Conservation (phyloP, 2,113 vertebrate genomes). For the Periophthalmus modestus region DNA sequence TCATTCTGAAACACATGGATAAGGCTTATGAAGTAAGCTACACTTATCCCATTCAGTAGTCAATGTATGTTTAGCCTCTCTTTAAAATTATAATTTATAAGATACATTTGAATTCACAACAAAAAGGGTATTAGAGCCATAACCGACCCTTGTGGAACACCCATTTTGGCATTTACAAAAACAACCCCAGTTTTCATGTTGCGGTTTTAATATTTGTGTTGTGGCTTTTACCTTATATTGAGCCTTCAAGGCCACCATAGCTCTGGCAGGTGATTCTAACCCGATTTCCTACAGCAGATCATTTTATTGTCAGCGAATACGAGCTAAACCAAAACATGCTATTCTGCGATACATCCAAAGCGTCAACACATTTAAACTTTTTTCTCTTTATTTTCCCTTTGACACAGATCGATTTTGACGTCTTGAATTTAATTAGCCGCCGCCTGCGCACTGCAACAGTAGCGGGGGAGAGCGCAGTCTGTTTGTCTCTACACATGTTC, state of each 20-base stretch:
- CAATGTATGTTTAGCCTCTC: no score
- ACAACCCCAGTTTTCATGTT: not conserved
- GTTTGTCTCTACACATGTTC: constrained; percentile 64
- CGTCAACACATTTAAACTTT: constrained; percentile 28
- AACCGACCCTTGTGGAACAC: constrained; percentile 1
- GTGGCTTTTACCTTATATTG: constrained; percentile 1
- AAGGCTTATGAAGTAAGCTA: no score
- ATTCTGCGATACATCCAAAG: constrained; percentile 27
- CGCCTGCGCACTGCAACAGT: constrained; percentile 40
- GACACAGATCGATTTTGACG: constrained; percentile 35
- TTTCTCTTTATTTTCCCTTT: not conserved
- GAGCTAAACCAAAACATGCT: constrained; percentile 34
- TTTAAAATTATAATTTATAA: not conserved
- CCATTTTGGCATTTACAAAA: not conserved
- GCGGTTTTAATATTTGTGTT: not conserved
- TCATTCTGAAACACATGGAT: no score
- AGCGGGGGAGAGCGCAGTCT: constrained; percentile 27
- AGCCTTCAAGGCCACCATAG: constrained; percentile 3
- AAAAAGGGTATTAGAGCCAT: not conserved
- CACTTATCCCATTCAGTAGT: no score
- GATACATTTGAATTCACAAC: not conserved
- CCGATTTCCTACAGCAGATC: not conserved
- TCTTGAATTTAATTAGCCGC: constrained; percentile 48
- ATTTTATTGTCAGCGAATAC: constrained; percentile 14
- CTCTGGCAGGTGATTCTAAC: constrained; percentile 1